phyloP scores from a whole-genome alignment of 2,113 vertebrate genomes.

The Hemiprocne comata region DNA sequence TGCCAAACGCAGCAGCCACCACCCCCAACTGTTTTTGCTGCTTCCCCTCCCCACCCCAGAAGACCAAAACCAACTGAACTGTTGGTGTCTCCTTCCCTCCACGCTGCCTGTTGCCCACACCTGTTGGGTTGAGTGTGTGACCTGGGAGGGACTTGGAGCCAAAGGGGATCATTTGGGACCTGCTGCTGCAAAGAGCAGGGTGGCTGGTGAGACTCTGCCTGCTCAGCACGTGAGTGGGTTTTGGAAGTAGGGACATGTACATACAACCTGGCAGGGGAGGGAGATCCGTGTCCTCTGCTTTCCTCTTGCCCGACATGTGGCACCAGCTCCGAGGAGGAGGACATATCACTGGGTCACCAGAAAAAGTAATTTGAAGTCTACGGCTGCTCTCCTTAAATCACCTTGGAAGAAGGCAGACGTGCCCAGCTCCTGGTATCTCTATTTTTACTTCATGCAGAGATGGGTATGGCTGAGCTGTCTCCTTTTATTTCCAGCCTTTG shows the following conservation, averaged over 20 bases:
- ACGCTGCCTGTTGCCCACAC: neutral
- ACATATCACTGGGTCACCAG: neutral
- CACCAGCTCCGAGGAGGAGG: accelerated
- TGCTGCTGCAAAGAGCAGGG: neutral
- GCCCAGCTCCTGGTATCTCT: slow-evolving; percentile 44
- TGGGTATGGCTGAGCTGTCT: slow-evolving; percentile 50
- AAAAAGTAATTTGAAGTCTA: neutral
- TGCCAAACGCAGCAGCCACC: neutral
- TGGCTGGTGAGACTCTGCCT: neutral
- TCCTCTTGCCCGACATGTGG: neutral
- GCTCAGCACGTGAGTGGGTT: neutral
- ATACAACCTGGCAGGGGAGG: neutral
- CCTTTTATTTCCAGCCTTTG: slow-evolving; percentile 21
- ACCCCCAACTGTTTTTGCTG: neutral
- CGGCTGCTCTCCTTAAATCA: slow-evolving; percentile 16
- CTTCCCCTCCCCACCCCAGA: neutral
- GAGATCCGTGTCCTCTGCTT: neutral
- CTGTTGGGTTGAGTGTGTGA: neutral
- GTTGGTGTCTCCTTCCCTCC: neutral
- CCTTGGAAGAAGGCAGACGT: neutral
- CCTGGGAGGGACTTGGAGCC: neutral
- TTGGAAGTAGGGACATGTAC: neutral
- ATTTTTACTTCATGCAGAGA: slow-evolving; percentile 14
- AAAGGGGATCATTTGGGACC: accelerated
- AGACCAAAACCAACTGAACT: neutral